phyloP scores from a whole-genome alignment of 2,888 invertebrate species.

The Sicus ferrugineus region DNA sequence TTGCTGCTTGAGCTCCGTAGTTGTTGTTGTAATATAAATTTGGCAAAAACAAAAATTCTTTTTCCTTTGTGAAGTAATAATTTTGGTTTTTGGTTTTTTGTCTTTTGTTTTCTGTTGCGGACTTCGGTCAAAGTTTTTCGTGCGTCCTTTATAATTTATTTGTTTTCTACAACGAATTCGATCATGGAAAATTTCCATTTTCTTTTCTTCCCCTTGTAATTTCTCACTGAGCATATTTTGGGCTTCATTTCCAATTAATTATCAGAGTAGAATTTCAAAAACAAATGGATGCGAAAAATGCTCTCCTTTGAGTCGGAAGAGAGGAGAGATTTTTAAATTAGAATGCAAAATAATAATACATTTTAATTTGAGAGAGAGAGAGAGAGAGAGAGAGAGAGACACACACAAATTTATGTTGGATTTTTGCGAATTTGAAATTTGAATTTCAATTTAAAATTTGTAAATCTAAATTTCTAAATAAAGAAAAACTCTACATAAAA shows the following conservation, averaged over 20 bases:
- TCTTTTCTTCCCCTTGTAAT: neutral
- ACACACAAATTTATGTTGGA: no score
- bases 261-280: conserved; percentile 36
- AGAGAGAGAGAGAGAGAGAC: no score
- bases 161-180: conserved; percentile 37
- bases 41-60: conserved; percentile 1
- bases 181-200: conserved; percentile 22
- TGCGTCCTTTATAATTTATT: conserved; percentile 36
- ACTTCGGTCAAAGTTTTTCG: conserved; percentile 38
- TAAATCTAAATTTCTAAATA: no score
- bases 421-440: no score
- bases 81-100: neutral
- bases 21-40: conserved; percentile 25
- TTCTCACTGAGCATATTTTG: neutral
- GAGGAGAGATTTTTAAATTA: no score
- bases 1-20: conserved; percentile 3
- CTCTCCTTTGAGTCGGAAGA: no score
- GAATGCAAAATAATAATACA: no score
- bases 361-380: no score
- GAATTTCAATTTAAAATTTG: no score
- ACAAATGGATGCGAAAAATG: no score
- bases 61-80: conserved; percentile 20
- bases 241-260: conserved; percentile 21
- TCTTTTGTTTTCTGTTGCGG: conserved; percentile 8
- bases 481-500: no score